A percentile compares a stretch with the other conserved stretches of the same genome.
phyloP scores from a whole-genome alignment of 2,113 vertebrate species.

The Micromys minutus region DNA sequence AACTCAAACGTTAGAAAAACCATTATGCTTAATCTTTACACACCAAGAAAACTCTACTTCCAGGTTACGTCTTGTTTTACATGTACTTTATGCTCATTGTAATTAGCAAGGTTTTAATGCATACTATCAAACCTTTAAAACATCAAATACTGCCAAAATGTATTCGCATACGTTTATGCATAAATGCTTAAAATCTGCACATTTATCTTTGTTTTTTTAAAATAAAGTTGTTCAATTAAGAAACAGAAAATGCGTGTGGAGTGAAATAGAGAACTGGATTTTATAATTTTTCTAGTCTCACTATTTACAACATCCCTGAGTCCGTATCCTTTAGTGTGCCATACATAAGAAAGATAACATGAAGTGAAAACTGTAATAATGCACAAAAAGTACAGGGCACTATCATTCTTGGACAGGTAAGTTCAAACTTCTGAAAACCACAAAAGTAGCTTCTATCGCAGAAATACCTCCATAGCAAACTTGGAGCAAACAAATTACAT shows the following conservation, averaged over 20 bases:
- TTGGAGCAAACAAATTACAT: background rate
- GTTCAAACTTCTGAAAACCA: background rate
- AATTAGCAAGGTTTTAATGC: no score
- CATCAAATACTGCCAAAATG: no score
- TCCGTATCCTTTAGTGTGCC: background rate
- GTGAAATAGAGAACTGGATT: background rate
- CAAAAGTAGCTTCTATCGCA: background rate
- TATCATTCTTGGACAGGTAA: background rate
- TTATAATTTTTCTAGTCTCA: background rate
- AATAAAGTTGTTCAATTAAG: no score
- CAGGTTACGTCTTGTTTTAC: no score
- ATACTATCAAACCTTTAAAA: no score
- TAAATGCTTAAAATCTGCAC: no score
- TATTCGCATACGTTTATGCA: no score
- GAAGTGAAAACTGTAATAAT: constrained; percentile 31
- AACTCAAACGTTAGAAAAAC: no score
- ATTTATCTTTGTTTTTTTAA: no score
- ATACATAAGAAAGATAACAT: background rate
- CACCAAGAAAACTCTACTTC: no score
- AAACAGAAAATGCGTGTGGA: background rate
- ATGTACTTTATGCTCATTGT: no score
- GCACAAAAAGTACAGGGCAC: background rate
- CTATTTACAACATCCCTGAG: background rate
- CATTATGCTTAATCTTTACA: no score
- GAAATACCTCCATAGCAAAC: background rate